These are phyloP conservation scores for Galendromus occidentalis DNA, from an alignment of 1,140 invertebrate genomes.

Conservation along the genomic window DNA sequence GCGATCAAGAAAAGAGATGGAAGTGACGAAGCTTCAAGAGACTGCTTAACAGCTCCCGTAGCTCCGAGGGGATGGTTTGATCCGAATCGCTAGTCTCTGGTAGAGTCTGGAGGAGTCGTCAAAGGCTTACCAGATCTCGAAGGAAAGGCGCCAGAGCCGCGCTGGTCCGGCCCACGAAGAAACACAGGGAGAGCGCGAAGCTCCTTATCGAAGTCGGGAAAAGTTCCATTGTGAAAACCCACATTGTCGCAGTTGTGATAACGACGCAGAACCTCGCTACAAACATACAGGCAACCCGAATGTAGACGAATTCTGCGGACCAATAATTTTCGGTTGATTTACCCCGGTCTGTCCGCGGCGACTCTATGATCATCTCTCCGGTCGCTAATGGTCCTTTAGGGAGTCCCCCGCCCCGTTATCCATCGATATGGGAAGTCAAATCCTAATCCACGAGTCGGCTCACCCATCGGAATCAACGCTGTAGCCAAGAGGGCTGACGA, in stretches of 20 bases:
- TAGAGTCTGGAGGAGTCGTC: neutral
- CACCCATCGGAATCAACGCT: neutral
- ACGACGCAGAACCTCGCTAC: neutral
- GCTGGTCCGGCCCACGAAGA: neutral
- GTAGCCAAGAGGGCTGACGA: neutral
- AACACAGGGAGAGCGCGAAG: neutral
- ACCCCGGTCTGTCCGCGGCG: too few species aligned
- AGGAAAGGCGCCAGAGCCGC: neutral
- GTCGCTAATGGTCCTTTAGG: too few species aligned
- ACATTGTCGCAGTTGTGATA: neutral
- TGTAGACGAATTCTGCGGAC: neutral
- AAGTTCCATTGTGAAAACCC: constrained; percentile 8
- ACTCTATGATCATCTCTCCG: too few species aligned
- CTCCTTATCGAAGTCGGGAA: neutral
- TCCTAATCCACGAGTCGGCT: neutral
- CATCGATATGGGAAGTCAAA: too few species aligned
- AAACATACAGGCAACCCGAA: neutral
- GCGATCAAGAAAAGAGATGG: neutral
- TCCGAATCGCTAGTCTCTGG: neutral
- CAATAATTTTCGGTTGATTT: too few species aligned
- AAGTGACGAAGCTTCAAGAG: neutral
- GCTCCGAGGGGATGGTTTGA: neutral
- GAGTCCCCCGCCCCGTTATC: too few species aligned
- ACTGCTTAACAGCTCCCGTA: neutral
- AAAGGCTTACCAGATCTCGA: neutral